Base-by-base conservation (phyloP, 92 coral and sea anemone genomes). In the Phymanthus crucifer region DNA sequence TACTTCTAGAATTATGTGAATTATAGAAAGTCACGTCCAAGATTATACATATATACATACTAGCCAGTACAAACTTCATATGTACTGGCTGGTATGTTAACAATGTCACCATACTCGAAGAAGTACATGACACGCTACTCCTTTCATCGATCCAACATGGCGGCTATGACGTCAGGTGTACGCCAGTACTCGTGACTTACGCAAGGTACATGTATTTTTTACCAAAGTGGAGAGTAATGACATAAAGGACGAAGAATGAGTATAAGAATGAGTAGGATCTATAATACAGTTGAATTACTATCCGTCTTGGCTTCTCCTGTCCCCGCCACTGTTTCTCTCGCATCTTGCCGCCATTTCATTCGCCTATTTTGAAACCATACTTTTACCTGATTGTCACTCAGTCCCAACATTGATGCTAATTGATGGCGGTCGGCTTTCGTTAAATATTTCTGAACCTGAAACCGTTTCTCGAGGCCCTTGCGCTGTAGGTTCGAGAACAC, bases 271-370 rank as follows among this genome's bases (percentile, higher is more conserved):
- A n/a, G n/a, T n/a, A n/a, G n/a, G n/a, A n/a, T 29, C 29, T 61
- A 61, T 61, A 27, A 29, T 61, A 61, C 68, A 61, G 68, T 61
- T 24, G 68, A 61, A 43, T 31, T 57, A 38, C 64, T 74, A 11
- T 78, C 87, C 18, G 78, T 45, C 21, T 92, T 93, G 13, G 73
- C 90, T 3, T 93, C 83, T 32, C 83, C 86, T 11, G 83, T 85
- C 6, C 87, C 85, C 14, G 94, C 74, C 36, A 89, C 88, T 73
- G 90, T 87, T 70, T 92, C 97, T 78, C 97, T 76, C 1, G 97
- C 99, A 43, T 95, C 99, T 71, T 95, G 99, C 43, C 99, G 84
- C 99, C 99, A 95, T 85, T 95, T 95, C 99, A 95, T 95, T 66
- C 99, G 81, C 33, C 99, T 84, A 77, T 95, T 95, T 76, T 95